phyloP scores from a whole-genome alignment of 2,888 invertebrate species.

The Hartigia nigra region DNA sequence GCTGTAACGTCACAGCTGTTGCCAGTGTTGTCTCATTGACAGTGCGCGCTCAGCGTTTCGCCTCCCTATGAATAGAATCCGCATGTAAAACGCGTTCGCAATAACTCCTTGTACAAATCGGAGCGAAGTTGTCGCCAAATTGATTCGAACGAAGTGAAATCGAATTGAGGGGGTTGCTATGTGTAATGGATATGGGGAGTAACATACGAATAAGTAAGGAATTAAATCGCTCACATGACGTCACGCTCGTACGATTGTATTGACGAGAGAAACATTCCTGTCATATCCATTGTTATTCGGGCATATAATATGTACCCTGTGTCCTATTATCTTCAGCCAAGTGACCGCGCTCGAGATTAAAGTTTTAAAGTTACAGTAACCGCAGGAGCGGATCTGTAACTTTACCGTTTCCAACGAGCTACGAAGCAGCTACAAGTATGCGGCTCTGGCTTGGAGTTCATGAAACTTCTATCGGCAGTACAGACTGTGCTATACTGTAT shows the following conservation, averaged over 20 bases:
- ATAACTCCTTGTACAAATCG: neutral
- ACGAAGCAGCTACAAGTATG: neutral
- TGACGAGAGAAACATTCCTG: neutral
- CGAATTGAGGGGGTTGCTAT: neutral
- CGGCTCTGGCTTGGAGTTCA: conserved; percentile 28
- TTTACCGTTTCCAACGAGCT: neutral
- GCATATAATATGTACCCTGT: conserved; percentile 8
- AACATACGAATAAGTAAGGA: neutral
- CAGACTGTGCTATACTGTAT: neutral
- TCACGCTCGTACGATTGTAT: neutral
- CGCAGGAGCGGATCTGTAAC: conserved; percentile 30
- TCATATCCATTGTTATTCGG: neutral
- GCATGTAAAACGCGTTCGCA: neutral
- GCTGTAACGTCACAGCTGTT: conserved; percentile 41
- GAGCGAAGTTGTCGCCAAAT: neutral
- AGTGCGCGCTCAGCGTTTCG: neutral
- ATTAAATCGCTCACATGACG: neutral
- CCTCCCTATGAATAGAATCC: conserved; percentile 1
- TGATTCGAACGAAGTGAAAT: neutral
- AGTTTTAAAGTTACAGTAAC: conserved; percentile 48
- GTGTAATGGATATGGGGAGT: neutral
- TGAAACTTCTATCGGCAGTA: conserved; percentile 41
- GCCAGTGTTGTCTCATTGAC: conserved; percentile 20
- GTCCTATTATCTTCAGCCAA: conserved; percentile 50
- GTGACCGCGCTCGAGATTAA: conserved; percentile 52